These are phyloP conservation scores for Anodontia alba DNA, from an alignment of 2,888 invertebrate species.

Conservation along the genomic window DNA sequence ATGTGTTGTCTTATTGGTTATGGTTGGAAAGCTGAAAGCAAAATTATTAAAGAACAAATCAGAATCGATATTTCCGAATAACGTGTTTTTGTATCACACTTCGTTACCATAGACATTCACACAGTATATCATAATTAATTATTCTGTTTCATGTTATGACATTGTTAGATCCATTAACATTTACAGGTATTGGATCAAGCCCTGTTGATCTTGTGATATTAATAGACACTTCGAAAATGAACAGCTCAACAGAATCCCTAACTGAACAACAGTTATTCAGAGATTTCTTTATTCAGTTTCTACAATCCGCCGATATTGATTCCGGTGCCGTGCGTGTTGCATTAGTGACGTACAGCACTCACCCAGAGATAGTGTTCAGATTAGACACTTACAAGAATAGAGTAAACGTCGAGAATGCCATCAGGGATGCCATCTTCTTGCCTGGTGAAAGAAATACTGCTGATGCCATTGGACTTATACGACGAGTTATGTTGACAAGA, in stretches of 20 bases:
- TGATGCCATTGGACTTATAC: constrained; percentile 62
- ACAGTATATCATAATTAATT: too few relatives aligned
- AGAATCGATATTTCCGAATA: too few relatives aligned
- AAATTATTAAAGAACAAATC: too few relatives aligned
- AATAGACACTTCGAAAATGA: constrained; percentile 63
- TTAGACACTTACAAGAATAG: constrained; percentile 47
- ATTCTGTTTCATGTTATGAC: too few relatives aligned
- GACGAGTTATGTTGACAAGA: constrained; percentile 69
- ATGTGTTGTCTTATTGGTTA: too few relatives aligned
- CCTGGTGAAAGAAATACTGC: constrained; percentile 66
- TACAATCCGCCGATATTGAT: constrained; percentile 67
- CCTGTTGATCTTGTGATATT: constrained; percentile 71
- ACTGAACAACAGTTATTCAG: constrained; percentile 49
- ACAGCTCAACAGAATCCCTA: constrained; percentile 47
- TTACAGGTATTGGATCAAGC: constrained; percentile 67
- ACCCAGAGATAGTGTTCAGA: constrained; percentile 64
- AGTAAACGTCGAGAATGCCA: constrained; percentile 49
- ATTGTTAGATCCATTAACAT: neutral
- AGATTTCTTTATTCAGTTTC: constrained; percentile 62
- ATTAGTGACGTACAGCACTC: constrained; percentile 81
- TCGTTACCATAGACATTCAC: too few relatives aligned
- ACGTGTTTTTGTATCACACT: too few relatives aligned
- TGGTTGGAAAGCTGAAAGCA: too few relatives aligned
- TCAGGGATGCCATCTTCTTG: constrained; percentile 55
- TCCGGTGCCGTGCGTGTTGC: constrained; percentile 75